Evolutionary conservation across 2,888 invertebrate genomes (phyloP).

Genomic region (Ectobius pallidus): DNA sequence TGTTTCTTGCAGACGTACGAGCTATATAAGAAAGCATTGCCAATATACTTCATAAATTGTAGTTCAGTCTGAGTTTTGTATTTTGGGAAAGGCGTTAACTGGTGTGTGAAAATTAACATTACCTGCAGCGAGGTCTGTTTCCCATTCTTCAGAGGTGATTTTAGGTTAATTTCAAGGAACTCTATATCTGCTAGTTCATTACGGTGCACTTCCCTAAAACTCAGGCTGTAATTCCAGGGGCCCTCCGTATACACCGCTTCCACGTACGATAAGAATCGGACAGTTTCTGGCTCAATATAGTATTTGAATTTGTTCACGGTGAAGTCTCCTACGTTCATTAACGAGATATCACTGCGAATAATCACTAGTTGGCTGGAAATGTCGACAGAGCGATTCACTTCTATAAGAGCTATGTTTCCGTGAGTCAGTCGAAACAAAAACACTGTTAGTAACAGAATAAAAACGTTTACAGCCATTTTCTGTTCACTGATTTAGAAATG

Average conservation of each 20-base stretch:
- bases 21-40: slow-evolving; percentile 1
- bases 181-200: background rate
- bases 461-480: too few species aligned
- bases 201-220: background rate
- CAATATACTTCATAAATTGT: background rate
- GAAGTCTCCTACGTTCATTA: background rate
- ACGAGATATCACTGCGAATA: background rate
- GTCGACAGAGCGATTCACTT: background rate
- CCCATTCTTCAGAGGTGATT: background rate
- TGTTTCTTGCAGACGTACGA: background rate
- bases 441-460: too few species aligned
- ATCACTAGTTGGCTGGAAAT: background rate
- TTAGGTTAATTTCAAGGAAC: background rate
- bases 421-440: too few species aligned
- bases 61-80: background rate
- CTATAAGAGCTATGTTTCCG: background rate
- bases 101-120: background rate
- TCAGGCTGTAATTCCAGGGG: background rate
- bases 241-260: background rate
- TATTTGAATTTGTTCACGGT: background rate
- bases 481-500: too few species aligned
- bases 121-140: background rate
- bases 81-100: background rate
- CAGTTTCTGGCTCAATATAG: background rate
- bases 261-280: background rate